Percentiles rank a stretch among this genome's conserved stretches.
phyloP scores from a whole-genome alignment of 2,113 vertebrate species.

The Ageneiosus marmoratus region DNA sequence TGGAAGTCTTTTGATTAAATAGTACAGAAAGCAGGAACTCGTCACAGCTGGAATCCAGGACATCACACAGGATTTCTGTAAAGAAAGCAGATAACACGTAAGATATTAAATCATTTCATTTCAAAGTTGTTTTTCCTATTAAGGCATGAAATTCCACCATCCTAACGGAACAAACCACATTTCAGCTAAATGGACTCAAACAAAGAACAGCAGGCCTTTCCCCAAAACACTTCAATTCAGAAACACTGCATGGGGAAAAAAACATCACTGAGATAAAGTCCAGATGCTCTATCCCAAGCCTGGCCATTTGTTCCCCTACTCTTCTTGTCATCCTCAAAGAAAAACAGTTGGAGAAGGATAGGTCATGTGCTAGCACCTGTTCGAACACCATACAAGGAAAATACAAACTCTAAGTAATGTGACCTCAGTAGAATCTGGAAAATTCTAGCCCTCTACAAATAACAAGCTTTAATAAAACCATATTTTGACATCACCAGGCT shows the following conservation, averaged over 20 bases:
- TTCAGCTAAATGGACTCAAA: background rate
- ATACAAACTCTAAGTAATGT: background rate
- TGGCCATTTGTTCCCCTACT: constrained; percentile 25
- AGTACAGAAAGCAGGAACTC: constrained; percentile 60
- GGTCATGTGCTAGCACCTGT: constrained; percentile 28
- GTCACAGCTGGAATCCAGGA: constrained; percentile 72
- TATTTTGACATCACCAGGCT: background rate
- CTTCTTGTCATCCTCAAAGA: constrained; percentile 27
- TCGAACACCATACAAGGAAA: background rate
- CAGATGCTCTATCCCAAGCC: constrained; percentile 4
- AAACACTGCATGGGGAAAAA: background rate
- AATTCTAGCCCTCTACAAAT: background rate
- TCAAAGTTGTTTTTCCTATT: constrained; percentile 35
- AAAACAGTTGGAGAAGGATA: constrained; percentile 22
- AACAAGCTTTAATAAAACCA: background rate
- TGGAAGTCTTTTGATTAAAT: constrained; percentile 33
- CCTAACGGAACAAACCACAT: background rate
- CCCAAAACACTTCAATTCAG: background rate
- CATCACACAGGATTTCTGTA: constrained; percentile 66
- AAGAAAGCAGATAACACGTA: constrained; percentile 49
- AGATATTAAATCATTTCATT: constrained; percentile 1
- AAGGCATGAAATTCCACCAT: background rate
- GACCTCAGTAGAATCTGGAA: constrained; percentile 1
- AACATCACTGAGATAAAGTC: constrained; percentile 13
- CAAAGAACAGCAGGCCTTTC: background rate